A percentile compares a stretch with the other conserved stretches of the same genome.
Evolutionary conservation across 2,797 vertebrate species (phyloP).

Genomic region (Thamnophis elegans): DNA sequence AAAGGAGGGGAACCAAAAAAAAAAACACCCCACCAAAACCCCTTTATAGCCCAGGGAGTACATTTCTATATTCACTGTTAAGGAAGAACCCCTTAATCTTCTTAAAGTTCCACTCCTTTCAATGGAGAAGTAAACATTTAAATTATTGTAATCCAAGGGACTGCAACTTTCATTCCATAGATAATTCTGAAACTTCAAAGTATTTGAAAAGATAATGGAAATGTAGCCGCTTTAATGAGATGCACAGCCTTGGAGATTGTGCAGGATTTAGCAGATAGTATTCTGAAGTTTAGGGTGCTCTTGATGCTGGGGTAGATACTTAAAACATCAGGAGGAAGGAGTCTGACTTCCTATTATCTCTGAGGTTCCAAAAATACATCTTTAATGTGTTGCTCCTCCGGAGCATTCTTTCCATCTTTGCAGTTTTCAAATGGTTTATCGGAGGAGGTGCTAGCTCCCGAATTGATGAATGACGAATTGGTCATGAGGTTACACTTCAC

Average conservation of each 20-base stretch:
- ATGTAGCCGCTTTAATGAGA: slow-evolving; percentile 59
- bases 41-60: neutral
- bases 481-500: slow-evolving; percentile 44
- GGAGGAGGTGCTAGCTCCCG: neutral
- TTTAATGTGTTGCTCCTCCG: slow-evolving; percentile 2
- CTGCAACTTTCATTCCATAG: slow-evolving; percentile 45
- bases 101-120: slow-evolving; percentile 7
- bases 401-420: slow-evolving; percentile 47
- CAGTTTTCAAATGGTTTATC: slow-evolving; percentile 31
- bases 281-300: slow-evolving; percentile 51
- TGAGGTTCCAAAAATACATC: slow-evolving; percentile 39
- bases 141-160: slow-evolving; percentile 15
- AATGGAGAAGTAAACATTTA: slow-evolving; percentile 15
- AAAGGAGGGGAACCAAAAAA: neutral
- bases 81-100: neutral
- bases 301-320: slow-evolving; percentile 56
- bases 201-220: slow-evolving; percentile 49
- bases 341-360: slow-evolving; percentile 53
- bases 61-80: neutral
- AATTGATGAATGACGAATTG: slow-evolving; percentile 33
- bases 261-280: slow-evolving; percentile 59
- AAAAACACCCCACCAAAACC: neutral
- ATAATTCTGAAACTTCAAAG: slow-evolving; percentile 54
- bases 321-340: slow-evolving; percentile 24
- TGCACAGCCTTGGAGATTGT: slow-evolving; percentile 40